Conservation (phyloP, 1,140 invertebrate genomes). For the Artemia franciscana region DNA sequence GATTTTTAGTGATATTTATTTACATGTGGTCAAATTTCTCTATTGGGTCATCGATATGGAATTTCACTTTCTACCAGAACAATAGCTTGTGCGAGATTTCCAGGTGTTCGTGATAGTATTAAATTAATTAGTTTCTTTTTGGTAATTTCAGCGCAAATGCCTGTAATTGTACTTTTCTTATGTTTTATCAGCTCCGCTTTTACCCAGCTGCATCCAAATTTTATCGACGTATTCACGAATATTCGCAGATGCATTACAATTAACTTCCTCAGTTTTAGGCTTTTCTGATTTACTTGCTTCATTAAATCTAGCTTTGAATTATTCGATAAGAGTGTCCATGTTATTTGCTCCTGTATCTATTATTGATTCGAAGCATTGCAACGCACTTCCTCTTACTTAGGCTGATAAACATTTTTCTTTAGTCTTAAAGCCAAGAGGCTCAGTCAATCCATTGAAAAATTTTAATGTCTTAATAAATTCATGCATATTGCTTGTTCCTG, state of each 20-base stretch:
- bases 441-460: not conserved
- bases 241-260: not conserved
- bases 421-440: not conserved
- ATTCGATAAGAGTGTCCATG: not conserved
- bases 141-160: not conserved
- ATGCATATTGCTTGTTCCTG: not conserved
- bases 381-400: not conserved
- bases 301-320: not conserved
- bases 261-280: not conserved
- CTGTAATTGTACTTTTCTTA: not conserved
- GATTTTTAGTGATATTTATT: too few species aligned
- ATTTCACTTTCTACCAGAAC: too few species aligned
- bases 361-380: not conserved
- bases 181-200: not conserved
- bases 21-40: too few species aligned
- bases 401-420: not conserved
- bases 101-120: too few species aligned
- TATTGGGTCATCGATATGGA: too few species aligned
- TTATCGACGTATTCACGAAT: not conserved
- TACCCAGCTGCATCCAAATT: not conserved
- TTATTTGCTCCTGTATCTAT: not conserved
- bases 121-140: too few species aligned
- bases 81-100: too few species aligned
- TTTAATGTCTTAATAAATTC: not conserved
- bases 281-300: not conserved